Evolutionary conservation across 2,113 vertebrate species (phyloP).

Genomic region (Chloropsis hardwickii): DNA sequence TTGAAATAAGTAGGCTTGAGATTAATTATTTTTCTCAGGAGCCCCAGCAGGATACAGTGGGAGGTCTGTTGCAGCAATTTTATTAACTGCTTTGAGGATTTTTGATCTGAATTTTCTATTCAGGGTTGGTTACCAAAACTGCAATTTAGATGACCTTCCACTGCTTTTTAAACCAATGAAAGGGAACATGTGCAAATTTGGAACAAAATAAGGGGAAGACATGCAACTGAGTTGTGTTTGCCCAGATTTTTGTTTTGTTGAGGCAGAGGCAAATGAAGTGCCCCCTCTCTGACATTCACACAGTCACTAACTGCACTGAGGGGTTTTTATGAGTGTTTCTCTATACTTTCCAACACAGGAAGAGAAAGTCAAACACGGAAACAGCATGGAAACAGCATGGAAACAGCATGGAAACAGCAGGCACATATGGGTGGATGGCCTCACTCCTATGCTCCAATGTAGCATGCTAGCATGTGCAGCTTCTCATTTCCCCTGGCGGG

Average conservation of each 20-base stretch:
- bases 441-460: not conserved
- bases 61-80: conserved; percentile 11
- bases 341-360: not conserved
- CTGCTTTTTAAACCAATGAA: not conserved
- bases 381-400: not conserved
- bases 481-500: not conserved
- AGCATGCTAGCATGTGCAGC: not conserved
- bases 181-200: not conserved
- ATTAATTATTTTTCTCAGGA: conserved; percentile 49
- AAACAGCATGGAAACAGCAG: not conserved
- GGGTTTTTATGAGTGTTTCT: not conserved
- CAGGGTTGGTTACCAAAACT: not conserved
- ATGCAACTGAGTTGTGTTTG: not conserved
- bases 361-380: not conserved
- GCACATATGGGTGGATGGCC: not conserved
- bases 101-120: not conserved
- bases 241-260: not conserved
- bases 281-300: not conserved
- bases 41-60: conserved; percentile 18
- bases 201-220: not conserved
- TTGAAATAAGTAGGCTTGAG: conserved; percentile 29
- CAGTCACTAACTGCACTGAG: not conserved
- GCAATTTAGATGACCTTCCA: not conserved
- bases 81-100: not conserved
- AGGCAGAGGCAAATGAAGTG: not conserved